A percentile compares a stretch with the other conserved stretches of the same genome.
phyloP scores from a whole-genome alignment of 2,888 invertebrate genomes.

The Hipparchia sbordonii region DNA sequence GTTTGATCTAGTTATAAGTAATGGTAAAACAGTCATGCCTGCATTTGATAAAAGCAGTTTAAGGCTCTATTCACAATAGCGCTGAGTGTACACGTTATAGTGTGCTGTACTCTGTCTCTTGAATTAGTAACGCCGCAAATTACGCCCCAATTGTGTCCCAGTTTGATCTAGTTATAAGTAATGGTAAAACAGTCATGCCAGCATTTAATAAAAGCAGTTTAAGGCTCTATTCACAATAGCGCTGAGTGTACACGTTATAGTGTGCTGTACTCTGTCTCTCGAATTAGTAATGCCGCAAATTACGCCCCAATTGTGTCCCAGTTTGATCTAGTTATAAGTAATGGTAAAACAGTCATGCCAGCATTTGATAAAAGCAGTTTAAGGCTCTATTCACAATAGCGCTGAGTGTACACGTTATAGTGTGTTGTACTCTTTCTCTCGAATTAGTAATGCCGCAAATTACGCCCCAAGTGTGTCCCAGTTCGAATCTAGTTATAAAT shows the following conservation, averaged over 20 bases:
- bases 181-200: neutral
- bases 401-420: no score
- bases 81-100: no score
- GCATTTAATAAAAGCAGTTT: neutral
- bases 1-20: constrained; percentile 22
- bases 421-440: no score
- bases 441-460: no score
- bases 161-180: neutral
- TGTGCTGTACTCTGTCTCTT: no score
- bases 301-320: constrained; percentile 31
- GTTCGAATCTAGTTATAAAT: constrained; percentile 22
- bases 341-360: neutral
- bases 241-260: no score
- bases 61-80: neutral
- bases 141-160: no score
- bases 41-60: neutral
- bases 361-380: neutral
- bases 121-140: no score
- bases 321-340: constrained; percentile 22
- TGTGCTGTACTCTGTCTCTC: no score
- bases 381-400: neutral
- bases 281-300: no score
- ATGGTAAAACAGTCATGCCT: neutral
- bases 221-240: neutral
- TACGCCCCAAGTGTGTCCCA: constrained; percentile 40